Base-by-base conservation (phyloP, 2,113 vertebrate species). In the Thunnus thynnus region DNA sequence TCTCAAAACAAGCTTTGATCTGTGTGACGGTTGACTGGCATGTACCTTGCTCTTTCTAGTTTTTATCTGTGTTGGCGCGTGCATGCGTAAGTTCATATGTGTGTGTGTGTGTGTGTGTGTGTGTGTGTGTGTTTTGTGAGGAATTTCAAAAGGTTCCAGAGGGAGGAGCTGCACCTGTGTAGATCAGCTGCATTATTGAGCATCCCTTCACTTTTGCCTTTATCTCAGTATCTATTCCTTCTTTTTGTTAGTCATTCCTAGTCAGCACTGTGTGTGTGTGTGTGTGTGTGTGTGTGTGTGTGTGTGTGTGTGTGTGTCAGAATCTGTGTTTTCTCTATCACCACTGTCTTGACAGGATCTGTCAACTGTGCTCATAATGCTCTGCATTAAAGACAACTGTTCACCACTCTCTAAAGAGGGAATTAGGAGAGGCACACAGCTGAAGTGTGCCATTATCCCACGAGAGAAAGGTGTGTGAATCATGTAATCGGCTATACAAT, bases 1-100 rank as follows among this genome's bases (percentile, higher is more conserved):
- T 78, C 78, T 44, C 22, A 58, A 13, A 72, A 55, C 30, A 72
- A 70, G 82, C 82, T 89, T 89, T 87, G 82, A 84, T 90, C 72
- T 62, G 44, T 74, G 54, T 17, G 57, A 60, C 44, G 12, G 36
- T 66, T 47, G 46, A 18, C 60, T 52, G 75, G 17, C 67, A 78
- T 18, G 11, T 27, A 64, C 79, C 22, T 32, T 46, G 66, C 64
- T 62, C 47, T 64, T 76, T 79, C 13, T 61, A 20, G 27, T 65
- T 73, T 56, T 52, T 46, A 18, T 76, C 17, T 56, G 16, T 67
- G 14, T 71, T n/a, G 10, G 22, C 44, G 11, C 20, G 36, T 22
- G 48, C 27, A 2, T 66, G 47, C n/a, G 48, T 69, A 12, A 0
- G 3, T 14, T 13, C 22, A 48, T 18, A 8, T 8, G 36, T 41